Evolutionary conservation across 1,140 invertebrate genomes (phyloP).

Genomic region (Anoplophora glabripennis): DNA sequence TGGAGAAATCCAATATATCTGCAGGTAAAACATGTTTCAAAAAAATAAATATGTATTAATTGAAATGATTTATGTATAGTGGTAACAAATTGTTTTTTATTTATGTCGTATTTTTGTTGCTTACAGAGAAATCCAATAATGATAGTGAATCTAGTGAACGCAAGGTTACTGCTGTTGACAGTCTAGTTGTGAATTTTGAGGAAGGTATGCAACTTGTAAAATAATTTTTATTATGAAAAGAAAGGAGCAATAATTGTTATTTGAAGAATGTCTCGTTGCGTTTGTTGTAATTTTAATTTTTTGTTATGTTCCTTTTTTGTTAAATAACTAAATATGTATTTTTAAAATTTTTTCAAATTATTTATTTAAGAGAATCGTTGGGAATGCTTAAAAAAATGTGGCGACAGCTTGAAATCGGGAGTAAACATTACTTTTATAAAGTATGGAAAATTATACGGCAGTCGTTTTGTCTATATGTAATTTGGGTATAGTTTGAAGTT

Average conservation of each 20-base stretch:
- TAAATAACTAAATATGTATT: slow-evolving; percentile 5
- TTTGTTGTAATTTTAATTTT: slow-evolving; percentile 14
- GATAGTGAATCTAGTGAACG: slow-evolving; percentile 8
- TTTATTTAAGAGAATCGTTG: not conserved
- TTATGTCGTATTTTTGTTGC: not conserved
- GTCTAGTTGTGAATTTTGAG: slow-evolving; percentile 71
- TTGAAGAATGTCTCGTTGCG: not conserved
- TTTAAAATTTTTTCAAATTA: slow-evolving; percentile 2
- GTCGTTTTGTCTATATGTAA: too few species aligned
- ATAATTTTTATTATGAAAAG: slow-evolving; percentile 25
- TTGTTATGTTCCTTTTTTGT: slow-evolving; percentile 10
- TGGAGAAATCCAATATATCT: slow-evolving; percentile 9
- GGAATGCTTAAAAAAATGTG: too few species aligned
- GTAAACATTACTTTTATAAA: too few species aligned
- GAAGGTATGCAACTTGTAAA: slow-evolving; percentile 75
- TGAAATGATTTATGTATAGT: too few species aligned
- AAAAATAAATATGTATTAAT: not conserved
- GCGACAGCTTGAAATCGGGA: too few species aligned
- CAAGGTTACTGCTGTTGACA: slow-evolving; percentile 52
- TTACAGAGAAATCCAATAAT: not conserved
- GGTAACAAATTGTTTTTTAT: not conserved
- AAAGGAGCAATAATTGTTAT: slow-evolving; percentile 9
- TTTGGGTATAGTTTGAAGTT: too few species aligned
- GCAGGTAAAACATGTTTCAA: not conserved
- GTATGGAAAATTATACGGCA: too few species aligned